Conservation (phyloP, 2,888 invertebrate species). For the Stenolophus ochropezus region DNA sequence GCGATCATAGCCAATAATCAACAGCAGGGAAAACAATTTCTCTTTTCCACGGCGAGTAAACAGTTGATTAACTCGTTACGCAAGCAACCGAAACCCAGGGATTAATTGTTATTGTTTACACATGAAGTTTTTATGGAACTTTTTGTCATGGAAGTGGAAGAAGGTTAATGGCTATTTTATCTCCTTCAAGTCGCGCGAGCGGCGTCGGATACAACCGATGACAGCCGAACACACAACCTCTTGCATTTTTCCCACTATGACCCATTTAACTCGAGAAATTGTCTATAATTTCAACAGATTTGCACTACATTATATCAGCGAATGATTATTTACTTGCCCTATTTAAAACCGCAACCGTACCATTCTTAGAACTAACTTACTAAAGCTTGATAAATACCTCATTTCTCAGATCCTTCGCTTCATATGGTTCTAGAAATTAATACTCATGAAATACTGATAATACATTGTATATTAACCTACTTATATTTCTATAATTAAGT, state of each 20-base stretch:
- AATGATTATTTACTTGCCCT: neutral
- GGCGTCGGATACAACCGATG: neutral
- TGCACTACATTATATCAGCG: neutral
- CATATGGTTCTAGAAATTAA: too few species aligned
- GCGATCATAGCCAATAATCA: conserved; percentile 24
- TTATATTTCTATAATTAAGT: too few species aligned
- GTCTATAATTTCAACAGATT: neutral
- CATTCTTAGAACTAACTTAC: neutral
- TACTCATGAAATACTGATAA: too few species aligned
- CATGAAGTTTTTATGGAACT: conserved; percentile 31
- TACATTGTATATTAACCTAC: too few species aligned
- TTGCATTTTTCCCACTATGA: conserved; percentile 17
- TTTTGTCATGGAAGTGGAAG: conserved; percentile 44
- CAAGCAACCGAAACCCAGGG: conserved; percentile 11
- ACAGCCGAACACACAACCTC: conserved; percentile 28
- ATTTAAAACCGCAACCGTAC: neutral
- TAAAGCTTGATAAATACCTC: too few species aligned
- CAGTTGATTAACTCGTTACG: conserved; percentile 35
- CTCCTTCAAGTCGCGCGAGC: conserved; percentile 16
- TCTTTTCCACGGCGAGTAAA: conserved; percentile 17
- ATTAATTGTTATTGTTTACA: conserved; percentile 52
- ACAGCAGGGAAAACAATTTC: conserved; percentile 28
- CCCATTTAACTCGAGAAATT: conserved; percentile 11
- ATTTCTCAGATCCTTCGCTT: too few species aligned
- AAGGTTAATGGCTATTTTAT: conserved; percentile 58